Evolutionary conservation across 2,113 vertebrate species (phyloP), one percentile per base, ranked within the genome.

Genomic region (Chamaea fasciata): DNA sequence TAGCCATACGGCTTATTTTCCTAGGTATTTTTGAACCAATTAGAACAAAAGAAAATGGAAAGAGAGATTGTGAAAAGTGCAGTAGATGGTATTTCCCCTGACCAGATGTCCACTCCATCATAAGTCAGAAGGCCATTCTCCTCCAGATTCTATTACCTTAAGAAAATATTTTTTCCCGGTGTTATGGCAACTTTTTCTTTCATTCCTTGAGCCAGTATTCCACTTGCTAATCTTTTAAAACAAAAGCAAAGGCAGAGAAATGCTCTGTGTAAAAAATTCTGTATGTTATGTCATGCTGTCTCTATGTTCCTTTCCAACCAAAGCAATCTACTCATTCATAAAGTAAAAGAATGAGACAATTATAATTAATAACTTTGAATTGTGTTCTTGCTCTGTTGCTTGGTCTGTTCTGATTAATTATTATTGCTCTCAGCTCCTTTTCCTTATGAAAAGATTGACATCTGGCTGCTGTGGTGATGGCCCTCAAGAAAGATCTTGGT

Each of bases 31-130:
- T 59, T 78, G 13, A 87, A 47, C 1, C 4, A 52, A n/a, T 17
- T 65, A 59, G 13, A 13, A 24, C 14, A n/a, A 42, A 49, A 46
- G 22, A 35, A 52, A 84, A 17, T 10, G 1, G 39, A 67, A 63
- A 47, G 24, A 35, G 7, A 39, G 6, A 35, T 42, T 50, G 19
- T 80, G n/a, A 74, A 20, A 90, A 70, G 37, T 22, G 4, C 26
- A 46, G 6, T 26, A 33, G 2, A 2, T 49, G 5, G 4, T 35
- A 56, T 64, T 94, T 89, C 60, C 71, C 30, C 63, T 49, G 26
- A 31, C 24, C 5, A 52, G 27, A 23, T n/a, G 1, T 55, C 7
- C 11, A 30, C 3, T 2, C 4, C 6, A 27, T 44, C 16, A 16
- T 23, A 65, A 52, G 8, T 56, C 1, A 44, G 17, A 69, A 47